Base-by-base conservation (phyloP, 2,888 invertebrate genomes). In the Petrolisthes cinctipes region DNA sequence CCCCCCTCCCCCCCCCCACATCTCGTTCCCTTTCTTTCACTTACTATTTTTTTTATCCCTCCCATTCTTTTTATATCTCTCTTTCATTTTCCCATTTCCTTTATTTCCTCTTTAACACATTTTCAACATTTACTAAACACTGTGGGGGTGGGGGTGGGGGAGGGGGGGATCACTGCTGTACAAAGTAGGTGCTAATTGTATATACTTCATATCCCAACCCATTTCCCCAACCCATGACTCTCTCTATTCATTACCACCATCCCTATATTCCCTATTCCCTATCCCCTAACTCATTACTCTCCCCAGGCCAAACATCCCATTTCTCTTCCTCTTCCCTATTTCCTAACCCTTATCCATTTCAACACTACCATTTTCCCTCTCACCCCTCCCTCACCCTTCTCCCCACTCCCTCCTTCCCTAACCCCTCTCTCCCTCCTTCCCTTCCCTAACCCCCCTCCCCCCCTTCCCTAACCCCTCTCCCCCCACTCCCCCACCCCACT, bases 21-120 rank as follows among this genome's bases (percentile, higher is more conserved):
- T 79, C 4, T 54, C 9, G 11, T 20, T 54, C 5, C 5, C 37
- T 9, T 56, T 79, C 5, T 57, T 57, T 20, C n/a, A 56, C 23
- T 57, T 6, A 76, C 7, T 20, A 20, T 9, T 4, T 20, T 20
- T n/a, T 17, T 56, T 80, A 68, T 71, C 71, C 53, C 20, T 71
- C 82, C 5, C 71, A 53, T 68, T 82, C 68, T 82, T 53, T n/a
- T 53, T n/a, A n/a, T 82, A 53, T 66, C 68, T 53, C n/a, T 82
- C 82, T 53, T 37, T 71, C 20, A 37, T 17, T 6, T 71, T 23
- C 23, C 7, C 7, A 14, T 11, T 76, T 53, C 53, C 37, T 76
- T 53, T 37, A 9, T 76, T 53, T 53, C 53, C 75, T 73, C 73
- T 73, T 37, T 73, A 20, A 23, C 73, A 7, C 73, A 23, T 37